phyloP scores from a whole-genome alignment of 1,140 invertebrate genomes.

The Drosophila saltans region DNA sequence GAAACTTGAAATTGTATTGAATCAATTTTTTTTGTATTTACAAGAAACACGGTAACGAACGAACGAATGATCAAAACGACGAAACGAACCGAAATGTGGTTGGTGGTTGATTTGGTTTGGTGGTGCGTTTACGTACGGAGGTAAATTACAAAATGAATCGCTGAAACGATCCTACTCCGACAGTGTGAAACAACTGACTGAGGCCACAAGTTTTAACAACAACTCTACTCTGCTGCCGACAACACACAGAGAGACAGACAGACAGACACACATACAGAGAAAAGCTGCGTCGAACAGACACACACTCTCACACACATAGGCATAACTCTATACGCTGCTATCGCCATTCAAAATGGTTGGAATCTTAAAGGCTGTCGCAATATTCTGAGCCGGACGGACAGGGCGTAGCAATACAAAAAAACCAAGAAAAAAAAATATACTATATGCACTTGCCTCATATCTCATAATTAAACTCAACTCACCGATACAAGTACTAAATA shows the following conservation, averaged over 20 bases:
- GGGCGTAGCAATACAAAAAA: background rate
- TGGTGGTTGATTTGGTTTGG: too few relatives aligned
- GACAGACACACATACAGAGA: slow-evolving; percentile 11
- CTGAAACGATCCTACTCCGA: slow-evolving; percentile 76
- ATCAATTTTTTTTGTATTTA: background rate
- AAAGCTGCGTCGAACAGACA: slow-evolving; percentile 56
- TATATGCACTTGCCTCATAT: slow-evolving; percentile 35
- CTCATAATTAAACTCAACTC: slow-evolving; percentile 8
- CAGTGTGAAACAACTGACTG: slow-evolving; percentile 77
- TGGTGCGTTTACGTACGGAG: slow-evolving; percentile 32
- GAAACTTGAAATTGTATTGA: background rate
- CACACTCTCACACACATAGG: slow-evolving; percentile 33
- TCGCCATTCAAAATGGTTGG: slow-evolving; percentile 73
- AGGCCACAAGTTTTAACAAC: slow-evolving; percentile 52
- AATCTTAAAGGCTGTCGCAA: slow-evolving; percentile 71
- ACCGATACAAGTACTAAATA: background rate
- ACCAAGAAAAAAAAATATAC: slow-evolving; percentile 38
- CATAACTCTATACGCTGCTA: slow-evolving; percentile 40
- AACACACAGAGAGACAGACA: slow-evolving; percentile 24
- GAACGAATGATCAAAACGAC: background rate
- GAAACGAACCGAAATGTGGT: too few relatives aligned
- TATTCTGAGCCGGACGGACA: slow-evolving; percentile 57
- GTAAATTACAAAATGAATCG: slow-evolving; percentile 70
- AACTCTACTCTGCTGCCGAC: slow-evolving; percentile 42
- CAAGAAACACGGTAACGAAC: slow-evolving; percentile 13